Percentiles rank a stretch among this genome's conserved stretches.
These are phyloP conservation scores for Polymixis flavicincta DNA, from an alignment of 2,888 invertebrate species.

Conservation along the genomic window DNA sequence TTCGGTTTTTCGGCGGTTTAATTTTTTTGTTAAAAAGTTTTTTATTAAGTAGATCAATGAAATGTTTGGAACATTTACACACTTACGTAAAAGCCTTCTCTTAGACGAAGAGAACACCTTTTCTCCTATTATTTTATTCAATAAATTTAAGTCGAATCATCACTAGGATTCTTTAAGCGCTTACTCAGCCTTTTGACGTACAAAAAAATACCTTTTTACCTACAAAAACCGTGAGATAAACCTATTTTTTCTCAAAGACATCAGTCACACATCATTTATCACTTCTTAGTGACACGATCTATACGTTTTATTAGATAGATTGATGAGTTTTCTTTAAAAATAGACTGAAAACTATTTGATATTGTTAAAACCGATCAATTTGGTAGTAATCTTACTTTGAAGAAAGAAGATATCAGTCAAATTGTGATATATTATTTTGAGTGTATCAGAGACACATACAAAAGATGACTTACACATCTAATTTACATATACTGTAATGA, in stretches of 20 bases:
- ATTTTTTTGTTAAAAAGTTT: too few relatives aligned
- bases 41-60: slow-evolving; percentile 7
- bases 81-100: slow-evolving; percentile 33
- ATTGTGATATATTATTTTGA: slow-evolving; percentile 7
- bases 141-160: slow-evolving; percentile 44
- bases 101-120: slow-evolving; percentile 15
- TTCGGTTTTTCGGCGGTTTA: too few relatives aligned
- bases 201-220: slow-evolving; percentile 43
- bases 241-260: slow-evolving; percentile 43
- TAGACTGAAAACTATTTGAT: slow-evolving; percentile 42
- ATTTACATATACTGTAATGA: not conserved
- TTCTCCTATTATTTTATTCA: slow-evolving; percentile 33
- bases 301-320: slow-evolving; percentile 48
- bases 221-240: slow-evolving; percentile 51
- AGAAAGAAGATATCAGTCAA: slow-evolving; percentile 19
- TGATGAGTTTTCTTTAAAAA: slow-evolving; percentile 50
- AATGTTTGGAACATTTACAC: slow-evolving; percentile 14
- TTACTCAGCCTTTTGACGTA: slow-evolving; percentile 45
- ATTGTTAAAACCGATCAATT: slow-evolving; percentile 39
- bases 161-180: slow-evolving; percentile 23
- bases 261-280: slow-evolving; percentile 56
- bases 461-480: not conserved
- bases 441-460: not conserved
- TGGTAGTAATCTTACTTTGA: slow-evolving; percentile 1
- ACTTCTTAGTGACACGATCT: slow-evolving; percentile 45